Conservation (phyloP, 2,888 invertebrate genomes). For the Eueremaeus valkanovi region DNA sequence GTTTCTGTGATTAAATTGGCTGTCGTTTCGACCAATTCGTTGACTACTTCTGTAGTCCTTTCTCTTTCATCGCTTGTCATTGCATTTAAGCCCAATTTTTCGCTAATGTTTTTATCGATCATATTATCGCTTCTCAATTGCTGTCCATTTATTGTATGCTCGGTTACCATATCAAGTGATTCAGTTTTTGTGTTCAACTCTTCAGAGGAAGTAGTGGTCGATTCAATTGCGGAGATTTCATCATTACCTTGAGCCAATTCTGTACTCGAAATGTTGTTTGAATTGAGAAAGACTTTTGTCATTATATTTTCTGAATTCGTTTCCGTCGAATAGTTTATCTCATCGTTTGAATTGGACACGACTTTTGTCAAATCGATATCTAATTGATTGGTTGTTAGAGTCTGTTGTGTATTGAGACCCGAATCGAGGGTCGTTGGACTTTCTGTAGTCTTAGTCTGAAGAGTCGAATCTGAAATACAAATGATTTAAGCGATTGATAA, state of each 20-base stretch:
- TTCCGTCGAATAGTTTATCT: background rate
- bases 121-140: conserved; percentile 8
- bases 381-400: background rate
- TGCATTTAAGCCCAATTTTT: no score
- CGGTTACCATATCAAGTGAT: background rate
- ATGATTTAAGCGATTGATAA: no score
- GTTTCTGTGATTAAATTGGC: background rate
- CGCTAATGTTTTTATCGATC: background rate
- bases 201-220: background rate
- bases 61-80: background rate
- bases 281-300: background rate
- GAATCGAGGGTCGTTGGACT: background rate
- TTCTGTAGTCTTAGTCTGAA: background rate
- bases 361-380: background rate
- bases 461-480: background rate
- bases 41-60: no score
- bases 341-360: background rate
- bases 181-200: background rate
- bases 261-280: no score
- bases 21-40: background rate
- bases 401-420: background rate
- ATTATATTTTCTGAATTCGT: background rate
- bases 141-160: conserved; percentile 5
- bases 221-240: background rate
- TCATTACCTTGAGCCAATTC: background rate